Conservation (phyloP, 2,888 invertebrate genomes). For the Lasius fuliginosus region DNA sequence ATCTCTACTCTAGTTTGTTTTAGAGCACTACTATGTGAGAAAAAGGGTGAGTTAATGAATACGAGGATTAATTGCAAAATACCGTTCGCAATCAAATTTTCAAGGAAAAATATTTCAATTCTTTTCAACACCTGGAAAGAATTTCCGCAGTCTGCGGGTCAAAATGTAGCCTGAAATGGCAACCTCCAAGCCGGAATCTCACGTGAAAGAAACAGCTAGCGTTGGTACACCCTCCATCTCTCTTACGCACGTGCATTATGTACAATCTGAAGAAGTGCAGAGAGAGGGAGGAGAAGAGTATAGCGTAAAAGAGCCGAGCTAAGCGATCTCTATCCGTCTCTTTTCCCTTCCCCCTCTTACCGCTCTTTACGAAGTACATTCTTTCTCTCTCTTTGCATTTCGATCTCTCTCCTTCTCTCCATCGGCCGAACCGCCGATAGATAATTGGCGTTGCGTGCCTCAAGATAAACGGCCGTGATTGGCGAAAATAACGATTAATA, state of each 20-base stretch:
- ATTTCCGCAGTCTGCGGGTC: slow-evolving; percentile 35
- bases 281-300: slow-evolving; percentile 12
- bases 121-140: not conserved
- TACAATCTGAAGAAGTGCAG: slow-evolving; percentile 31
- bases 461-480: slow-evolving; percentile 85
- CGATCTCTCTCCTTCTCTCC: slow-evolving; percentile 59
- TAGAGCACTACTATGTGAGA: not conserved
- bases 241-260: slow-evolving; percentile 42
- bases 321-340: slow-evolving; percentile 60
- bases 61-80: slow-evolving; percentile 26
- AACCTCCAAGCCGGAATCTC: slow-evolving; percentile 36
- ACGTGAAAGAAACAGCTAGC: slow-evolving; percentile 28
- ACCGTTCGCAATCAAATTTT: slow-evolving; percentile 30
- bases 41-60: not conserved
- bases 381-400: slow-evolving; percentile 31
- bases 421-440: slow-evolving; percentile 79
- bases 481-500: slow-evolving; percentile 85
- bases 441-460: slow-evolving; percentile 85
- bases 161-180: slow-evolving; percentile 24
- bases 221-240: slow-evolving; percentile 9
- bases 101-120: slow-evolving; percentile 33
- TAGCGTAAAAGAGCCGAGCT: slow-evolving; percentile 68
- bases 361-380: slow-evolving; percentile 37
- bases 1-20: not conserved
- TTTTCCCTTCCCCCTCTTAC: slow-evolving; percentile 54